phyloP scores from a whole-genome alignment of 2,797 vertebrate genomes.

The Rhabdophis nuchalis region DNA sequence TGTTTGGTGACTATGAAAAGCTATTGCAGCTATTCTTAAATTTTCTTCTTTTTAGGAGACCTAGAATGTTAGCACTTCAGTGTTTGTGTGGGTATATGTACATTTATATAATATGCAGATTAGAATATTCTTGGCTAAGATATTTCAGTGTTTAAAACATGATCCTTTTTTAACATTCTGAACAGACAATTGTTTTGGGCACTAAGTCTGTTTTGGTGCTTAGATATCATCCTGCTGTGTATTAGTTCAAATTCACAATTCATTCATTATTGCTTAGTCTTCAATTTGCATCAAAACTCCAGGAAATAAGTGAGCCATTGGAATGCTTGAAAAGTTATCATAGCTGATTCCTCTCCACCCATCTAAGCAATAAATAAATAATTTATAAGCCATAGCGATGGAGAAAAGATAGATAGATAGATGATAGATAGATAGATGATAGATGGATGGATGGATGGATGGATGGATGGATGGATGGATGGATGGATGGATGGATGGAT shows the following conservation, averaged over 20 bases:
- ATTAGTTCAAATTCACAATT: background rate
- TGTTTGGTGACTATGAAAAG: background rate
- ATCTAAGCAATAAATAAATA: constrained; percentile 32
- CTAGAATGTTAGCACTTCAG: background rate
- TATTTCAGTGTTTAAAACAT: background rate
- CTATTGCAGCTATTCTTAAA: background rate
- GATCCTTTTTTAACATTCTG: accelerated
- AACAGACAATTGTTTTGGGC: background rate
- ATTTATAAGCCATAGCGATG: constrained; percentile 2
- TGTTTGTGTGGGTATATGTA: background rate
- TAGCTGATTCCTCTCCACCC: constrained; percentile 41
- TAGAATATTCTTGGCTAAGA: background rate
- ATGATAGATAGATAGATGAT: background rate
- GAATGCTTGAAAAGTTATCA: background rate
- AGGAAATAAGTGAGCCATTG: background rate
- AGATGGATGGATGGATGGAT: too few relatives aligned
- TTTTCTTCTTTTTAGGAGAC: background rate
- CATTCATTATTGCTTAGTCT: background rate
- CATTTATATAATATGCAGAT: background rate
- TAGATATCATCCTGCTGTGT: accelerated
- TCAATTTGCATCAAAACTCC: background rate
- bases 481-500: too few relatives aligned
- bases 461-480: too few relatives aligned
- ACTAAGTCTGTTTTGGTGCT: background rate
- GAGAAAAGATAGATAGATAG: background rate